A percentile compares a stretch with the other conserved stretches of the same genome.
Conservation (phyloP, 2,888 invertebrate genomes). For the Orthosia incerta region DNA sequence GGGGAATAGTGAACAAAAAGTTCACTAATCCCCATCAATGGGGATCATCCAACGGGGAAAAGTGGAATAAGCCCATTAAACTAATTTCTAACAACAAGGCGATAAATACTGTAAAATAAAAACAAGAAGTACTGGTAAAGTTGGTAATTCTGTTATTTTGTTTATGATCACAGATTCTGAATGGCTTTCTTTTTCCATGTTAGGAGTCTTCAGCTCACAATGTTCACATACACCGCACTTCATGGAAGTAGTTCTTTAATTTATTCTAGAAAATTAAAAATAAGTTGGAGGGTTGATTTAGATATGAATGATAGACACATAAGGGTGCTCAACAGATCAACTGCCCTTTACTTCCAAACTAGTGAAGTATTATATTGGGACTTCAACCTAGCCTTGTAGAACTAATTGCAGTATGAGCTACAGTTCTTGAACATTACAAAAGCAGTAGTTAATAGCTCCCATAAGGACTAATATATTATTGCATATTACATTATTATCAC, state of each 20-base stretch:
- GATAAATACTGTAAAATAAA: slow-evolving; percentile 29
- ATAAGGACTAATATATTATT: background rate
- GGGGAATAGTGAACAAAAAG: too few relatives aligned
- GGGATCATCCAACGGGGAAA: too few relatives aligned
- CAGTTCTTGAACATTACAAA: too few relatives aligned
- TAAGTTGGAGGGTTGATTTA: background rate
- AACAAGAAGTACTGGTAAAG: slow-evolving; percentile 34
- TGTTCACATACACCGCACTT: background rate
- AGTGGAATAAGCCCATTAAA: slow-evolving; percentile 21
- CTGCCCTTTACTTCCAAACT: too few relatives aligned
- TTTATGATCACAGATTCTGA: background rate
- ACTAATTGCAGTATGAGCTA: too few relatives aligned
- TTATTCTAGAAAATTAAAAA: slow-evolving; percentile 38
- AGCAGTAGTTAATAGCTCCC: too few relatives aligned
- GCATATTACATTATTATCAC: background rate
- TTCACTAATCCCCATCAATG: too few relatives aligned
- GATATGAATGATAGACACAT: background rate
- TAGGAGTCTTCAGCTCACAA: background rate
- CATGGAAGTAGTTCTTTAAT: background rate
- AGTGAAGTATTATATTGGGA: too few relatives aligned
- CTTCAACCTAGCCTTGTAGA: too few relatives aligned
- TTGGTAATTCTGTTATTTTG: slow-evolving; percentile 7
- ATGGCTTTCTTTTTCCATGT: slow-evolving; percentile 3
- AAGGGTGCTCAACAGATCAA: too few relatives aligned
- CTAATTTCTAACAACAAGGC: slow-evolving; percentile 51